Conservation (phyloP, 2,888 invertebrate species). For the Rhingia rostrata region DNA sequence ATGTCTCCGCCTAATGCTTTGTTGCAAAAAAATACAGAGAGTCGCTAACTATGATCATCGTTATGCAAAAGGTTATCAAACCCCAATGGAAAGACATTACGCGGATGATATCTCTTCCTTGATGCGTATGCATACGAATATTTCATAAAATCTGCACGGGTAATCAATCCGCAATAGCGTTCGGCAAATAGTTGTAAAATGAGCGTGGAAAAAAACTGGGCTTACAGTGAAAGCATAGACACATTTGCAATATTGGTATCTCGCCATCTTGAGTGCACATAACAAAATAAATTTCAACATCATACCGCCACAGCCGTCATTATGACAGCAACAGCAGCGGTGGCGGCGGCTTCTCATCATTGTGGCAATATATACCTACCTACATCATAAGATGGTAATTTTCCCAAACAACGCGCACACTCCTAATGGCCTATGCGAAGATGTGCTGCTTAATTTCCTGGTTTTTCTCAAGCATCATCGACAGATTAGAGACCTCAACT, state of each 20-base stretch:
- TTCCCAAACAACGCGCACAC: not conserved
- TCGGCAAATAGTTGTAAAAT: conserved; percentile 50
- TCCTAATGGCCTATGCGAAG: conserved; percentile 24
- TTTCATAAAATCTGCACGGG: conserved; percentile 24
- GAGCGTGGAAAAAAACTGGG: conserved; percentile 10
- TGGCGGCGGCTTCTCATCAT: conserved; percentile 8
- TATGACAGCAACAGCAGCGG: not conserved
- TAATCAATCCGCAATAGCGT: conserved; percentile 53
- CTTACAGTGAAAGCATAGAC: conserved; percentile 36
- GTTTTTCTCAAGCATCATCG: conserved; percentile 23
- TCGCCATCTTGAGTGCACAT: conserved; percentile 25
- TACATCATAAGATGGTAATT: conserved; percentile 15
- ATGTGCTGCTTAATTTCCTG: conserved; percentile 28
- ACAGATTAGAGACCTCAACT: conserved; percentile 1
- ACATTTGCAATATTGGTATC: conserved; percentile 24
- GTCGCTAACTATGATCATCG: conserved; percentile 6
- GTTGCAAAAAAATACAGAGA: not conserved
- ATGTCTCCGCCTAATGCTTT: conserved; percentile 3
- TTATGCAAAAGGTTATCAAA: conserved; percentile 59
- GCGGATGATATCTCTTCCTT: conserved; percentile 38
- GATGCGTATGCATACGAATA: conserved; percentile 17
- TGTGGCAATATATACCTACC: not conserved
- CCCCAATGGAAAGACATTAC: conserved; percentile 31
- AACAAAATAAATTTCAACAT: conserved; percentile 33
- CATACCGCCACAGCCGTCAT: not conserved